Conservation (phyloP, 2,888 invertebrate species). For the Drosophila pullipes region DNA sequence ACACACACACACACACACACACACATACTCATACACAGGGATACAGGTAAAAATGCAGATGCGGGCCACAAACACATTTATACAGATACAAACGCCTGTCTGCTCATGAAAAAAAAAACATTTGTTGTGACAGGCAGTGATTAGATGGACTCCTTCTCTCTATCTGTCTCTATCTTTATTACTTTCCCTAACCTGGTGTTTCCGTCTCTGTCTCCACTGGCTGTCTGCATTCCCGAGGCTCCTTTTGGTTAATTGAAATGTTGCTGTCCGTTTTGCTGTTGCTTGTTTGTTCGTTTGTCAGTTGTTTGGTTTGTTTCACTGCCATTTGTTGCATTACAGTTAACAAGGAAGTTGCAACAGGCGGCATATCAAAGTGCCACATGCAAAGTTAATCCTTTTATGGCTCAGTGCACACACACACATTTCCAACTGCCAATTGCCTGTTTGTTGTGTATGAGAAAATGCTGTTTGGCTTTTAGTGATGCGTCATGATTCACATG, state of each 20-base stretch:
- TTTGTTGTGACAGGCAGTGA: constrained; percentile 77
- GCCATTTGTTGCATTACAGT: constrained; percentile 51
- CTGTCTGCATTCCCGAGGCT: constrained; percentile 7
- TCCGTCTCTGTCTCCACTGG: not conserved
- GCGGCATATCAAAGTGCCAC: constrained; percentile 53
- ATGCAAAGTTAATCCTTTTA: constrained; percentile 59
- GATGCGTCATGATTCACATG: constrained; percentile 45
- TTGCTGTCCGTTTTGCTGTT: constrained; percentile 31
- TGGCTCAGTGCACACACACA: constrained; percentile 36
- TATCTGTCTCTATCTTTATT: not conserved
- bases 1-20: constrained; percentile 43
- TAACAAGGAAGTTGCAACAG: constrained; percentile 44
- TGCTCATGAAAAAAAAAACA: constrained; percentile 10
- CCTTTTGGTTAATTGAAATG: constrained; percentile 74
- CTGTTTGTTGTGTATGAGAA: constrained; percentile 46
- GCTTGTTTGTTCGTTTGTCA: constrained; percentile 11
- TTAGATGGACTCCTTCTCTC: constrained; percentile 43
- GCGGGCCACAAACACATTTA: constrained; percentile 8
- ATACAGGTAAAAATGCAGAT: constrained; percentile 41
- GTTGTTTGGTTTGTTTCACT: constrained; percentile 8
- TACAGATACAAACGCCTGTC: constrained; percentile 1
- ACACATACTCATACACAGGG: constrained; percentile 8
- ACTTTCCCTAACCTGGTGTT: not conserved
- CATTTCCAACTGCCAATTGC: constrained; percentile 31
- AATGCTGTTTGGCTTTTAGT: constrained; percentile 31